Base-by-base conservation (phyloP, 2,888 invertebrate species). In the Xestoiulus laeticollis region DNA sequence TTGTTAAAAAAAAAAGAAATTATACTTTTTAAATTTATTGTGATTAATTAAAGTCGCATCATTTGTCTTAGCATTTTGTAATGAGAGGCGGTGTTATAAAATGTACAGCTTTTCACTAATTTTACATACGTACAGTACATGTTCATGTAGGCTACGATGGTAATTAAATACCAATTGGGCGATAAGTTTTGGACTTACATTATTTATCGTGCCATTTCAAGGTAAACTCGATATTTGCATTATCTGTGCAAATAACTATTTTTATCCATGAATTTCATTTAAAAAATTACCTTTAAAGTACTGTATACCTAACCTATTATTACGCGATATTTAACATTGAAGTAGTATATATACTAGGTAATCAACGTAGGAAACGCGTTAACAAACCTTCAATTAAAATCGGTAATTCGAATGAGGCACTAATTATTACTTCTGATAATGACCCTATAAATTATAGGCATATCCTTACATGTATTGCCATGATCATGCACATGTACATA, bases 381-480 rank as follows among this genome's bases (percentile, higher is more conserved):
- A 68, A 22, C 59, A 68, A 68, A 68, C 59, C 59, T 26, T 68
- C 59, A 68, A 68, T 68, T 68, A 68, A 59, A 59, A 68, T 26
- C 22, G 8, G 22, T 68, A 19, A 19, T 68, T 8, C 22, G 19
- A 59, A n/a, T 8, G 8, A 8, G 14, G 19, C 3, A 19, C 48
- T 48, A 5, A 1, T 22, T 68, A 22, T 68, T 68, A 22, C 22
- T 22, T 10, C 22, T 5, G 59, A 68, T 68, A 22, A 22, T 22
- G 4, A 22, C 10, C 6, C 59, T 22, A 22, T 22, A 68, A 5
- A 68, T 68, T 22, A 5, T 22, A 26, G 59, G 22, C 59, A 12
- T 22, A 0, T 68, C 10, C 19, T 68, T 26, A 10, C 22, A 22
- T 68, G 22, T 4, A 8, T 68, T 22, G 22, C 59, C 59, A 26